Percentiles rank a stretch among this genome's conserved stretches.
phyloP scores from a whole-genome alignment of 2,888 invertebrate genomes.

The Meteorus colon region DNA sequence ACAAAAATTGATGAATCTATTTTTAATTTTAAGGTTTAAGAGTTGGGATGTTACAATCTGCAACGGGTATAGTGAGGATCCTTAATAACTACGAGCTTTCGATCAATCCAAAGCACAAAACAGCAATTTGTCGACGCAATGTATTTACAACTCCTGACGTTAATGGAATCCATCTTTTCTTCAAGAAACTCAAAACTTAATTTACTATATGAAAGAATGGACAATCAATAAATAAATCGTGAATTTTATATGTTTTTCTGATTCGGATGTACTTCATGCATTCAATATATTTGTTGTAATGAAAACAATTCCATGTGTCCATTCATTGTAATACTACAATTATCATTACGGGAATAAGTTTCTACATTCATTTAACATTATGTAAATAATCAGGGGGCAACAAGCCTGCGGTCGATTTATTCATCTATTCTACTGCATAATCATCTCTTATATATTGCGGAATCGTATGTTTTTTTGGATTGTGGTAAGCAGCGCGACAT shows the following conservation, averaged over 20 bases:
- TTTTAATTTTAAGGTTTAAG: conserved; percentile 55
- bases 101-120: conserved; percentile 51
- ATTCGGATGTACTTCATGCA: too few species aligned
- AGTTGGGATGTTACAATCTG: conserved; percentile 58
- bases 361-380: too few species aligned
- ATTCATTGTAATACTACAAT: too few species aligned
- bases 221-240: neutral
- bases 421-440: too few species aligned
- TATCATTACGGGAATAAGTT: too few species aligned
- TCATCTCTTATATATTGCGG: too few species aligned
- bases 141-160: conserved; percentile 54
- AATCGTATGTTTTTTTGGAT: neutral
- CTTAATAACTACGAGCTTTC: conserved; percentile 59
- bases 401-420: too few species aligned
- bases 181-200: conserved; percentile 45
- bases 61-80: conserved; percentile 60
- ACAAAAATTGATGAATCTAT: neutral
- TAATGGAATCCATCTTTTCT: conserved; percentile 53
- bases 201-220: neutral
- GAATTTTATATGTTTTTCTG: too few species aligned
- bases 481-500: too few species aligned
- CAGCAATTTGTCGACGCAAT: conserved; percentile 47
- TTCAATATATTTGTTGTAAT: too few species aligned
- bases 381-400: too few species aligned
- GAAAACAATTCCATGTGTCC: too few species aligned